phyloP scores from a whole-genome alignment of 2,888 invertebrate species.

The Alsophila aescularia region DNA sequence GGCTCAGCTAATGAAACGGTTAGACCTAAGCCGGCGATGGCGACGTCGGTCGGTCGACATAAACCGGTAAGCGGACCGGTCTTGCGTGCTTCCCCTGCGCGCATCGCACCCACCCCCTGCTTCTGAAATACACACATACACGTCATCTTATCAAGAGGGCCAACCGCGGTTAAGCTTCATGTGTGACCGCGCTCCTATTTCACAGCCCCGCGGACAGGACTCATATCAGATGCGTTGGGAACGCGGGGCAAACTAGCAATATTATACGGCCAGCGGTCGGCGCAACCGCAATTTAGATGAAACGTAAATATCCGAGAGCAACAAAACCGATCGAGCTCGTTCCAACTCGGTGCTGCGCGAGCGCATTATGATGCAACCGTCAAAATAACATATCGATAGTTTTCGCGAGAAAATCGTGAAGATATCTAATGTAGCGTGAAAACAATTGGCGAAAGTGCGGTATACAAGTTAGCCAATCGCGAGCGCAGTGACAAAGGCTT shows the following conservation, averaged over 20 bases:
- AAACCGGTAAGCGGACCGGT: slow-evolving; percentile 82
- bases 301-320: slow-evolving; percentile 37
- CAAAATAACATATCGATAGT: slow-evolving; percentile 58
- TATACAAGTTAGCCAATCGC: slow-evolving; percentile 78
- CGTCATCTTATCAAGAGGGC: slow-evolving; percentile 74
- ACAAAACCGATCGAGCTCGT: slow-evolving; percentile 31
- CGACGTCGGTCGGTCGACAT: too few species aligned
- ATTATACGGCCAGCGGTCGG: slow-evolving; percentile 55
- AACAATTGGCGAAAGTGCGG: slow-evolving; percentile 83
- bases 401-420: slow-evolving; percentile 67
- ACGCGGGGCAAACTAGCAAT: slow-evolving; percentile 66
- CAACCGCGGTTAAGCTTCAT: slow-evolving; percentile 71
- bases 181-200: slow-evolving; percentile 74
- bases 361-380: slow-evolving; percentile 59
- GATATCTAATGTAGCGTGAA: slow-evolving; percentile 78
- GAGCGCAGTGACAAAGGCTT: slow-evolving; percentile 79
- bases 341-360: slow-evolving; percentile 32
- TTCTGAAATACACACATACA: slow-evolving; percentile 78
- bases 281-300: slow-evolving; percentile 68
- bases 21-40: slow-evolving; percentile 74
- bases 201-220: slow-evolving; percentile 58
- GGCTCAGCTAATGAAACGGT: slow-evolving; percentile 81
- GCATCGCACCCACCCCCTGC: slow-evolving; percentile 58
- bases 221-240: slow-evolving; percentile 68
- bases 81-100: slow-evolving; percentile 55